These are phyloP conservation scores for Ypsolopha scabrella DNA, from an alignment of 2,888 invertebrate species.

Conservation along the genomic window DNA sequence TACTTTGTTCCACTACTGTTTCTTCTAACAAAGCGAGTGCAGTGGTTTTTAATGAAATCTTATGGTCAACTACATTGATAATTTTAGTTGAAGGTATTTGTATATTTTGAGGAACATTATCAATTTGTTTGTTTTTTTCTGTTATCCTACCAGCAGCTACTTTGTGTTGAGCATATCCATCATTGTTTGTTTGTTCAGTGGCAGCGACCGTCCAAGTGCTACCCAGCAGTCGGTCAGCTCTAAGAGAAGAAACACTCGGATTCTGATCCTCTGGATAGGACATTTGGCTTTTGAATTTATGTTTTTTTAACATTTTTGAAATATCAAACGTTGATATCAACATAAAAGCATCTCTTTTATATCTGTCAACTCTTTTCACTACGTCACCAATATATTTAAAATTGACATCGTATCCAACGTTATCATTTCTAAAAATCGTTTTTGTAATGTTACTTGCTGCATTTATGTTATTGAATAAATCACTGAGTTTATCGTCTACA, in stretches of 20 bases:
- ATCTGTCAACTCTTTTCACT: background rate
- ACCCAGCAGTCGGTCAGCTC: constrained; percentile 7
- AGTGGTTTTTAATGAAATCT: too few species aligned
- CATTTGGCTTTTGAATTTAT: constrained; percentile 17
- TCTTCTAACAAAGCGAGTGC: too few species aligned
- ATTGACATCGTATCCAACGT: too few species aligned
- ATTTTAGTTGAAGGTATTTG: too few species aligned
- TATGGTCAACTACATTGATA: too few species aligned
- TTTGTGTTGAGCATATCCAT: background rate
- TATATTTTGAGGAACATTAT: background rate
- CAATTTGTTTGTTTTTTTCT: background rate
- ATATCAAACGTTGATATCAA: constrained; percentile 33
- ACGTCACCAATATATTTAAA: too few species aligned
- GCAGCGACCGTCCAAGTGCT: background rate
- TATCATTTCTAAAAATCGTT: too few species aligned
- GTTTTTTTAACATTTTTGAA: constrained; percentile 38
- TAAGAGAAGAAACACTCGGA: constrained; percentile 29
- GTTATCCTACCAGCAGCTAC: background rate
- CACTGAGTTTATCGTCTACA: too few species aligned
- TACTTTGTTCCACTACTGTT: too few species aligned
- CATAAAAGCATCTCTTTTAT: background rate
- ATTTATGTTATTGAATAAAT: too few species aligned
- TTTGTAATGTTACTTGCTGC: too few species aligned
- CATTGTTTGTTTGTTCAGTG: background rate
- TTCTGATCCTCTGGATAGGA: constrained; percentile 7